phyloP scores from a whole-genome alignment of 2,888 invertebrate species.

The Eremobia ochroleuca region DNA sequence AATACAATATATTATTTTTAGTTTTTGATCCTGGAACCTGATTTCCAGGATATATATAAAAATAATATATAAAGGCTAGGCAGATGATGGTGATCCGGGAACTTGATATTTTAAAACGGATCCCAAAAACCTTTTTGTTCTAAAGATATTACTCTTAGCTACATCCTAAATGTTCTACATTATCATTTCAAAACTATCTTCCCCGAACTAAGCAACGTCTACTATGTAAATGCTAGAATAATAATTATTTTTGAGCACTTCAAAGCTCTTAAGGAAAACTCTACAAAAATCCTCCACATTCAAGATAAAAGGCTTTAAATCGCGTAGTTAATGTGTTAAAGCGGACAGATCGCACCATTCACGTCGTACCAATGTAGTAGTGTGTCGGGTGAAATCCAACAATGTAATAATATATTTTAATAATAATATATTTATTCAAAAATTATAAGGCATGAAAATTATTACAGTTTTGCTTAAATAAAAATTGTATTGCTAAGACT shows the following conservation, averaged over 20 bases:
- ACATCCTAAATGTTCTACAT: not conserved
- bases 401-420: no score
- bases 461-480: no score
- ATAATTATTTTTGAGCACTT: not conserved
- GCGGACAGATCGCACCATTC: slow-evolving; percentile 60
- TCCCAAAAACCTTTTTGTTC: not conserved
- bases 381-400: no score
- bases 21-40: not conserved
- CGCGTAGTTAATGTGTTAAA: slow-evolving; percentile 49
- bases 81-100: no score
- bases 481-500: no score
- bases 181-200: not conserved
- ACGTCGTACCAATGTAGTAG: slow-evolving; percentile 44
- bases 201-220: not conserved
- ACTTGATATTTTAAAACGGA: not conserved
- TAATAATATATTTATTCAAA: no score
- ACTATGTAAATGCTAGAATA: slow-evolving; percentile 2
- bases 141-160: not conserved
- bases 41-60: no score
- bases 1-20: not conserved
- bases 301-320: slow-evolving; percentile 58
- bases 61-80: no score
- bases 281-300: slow-evolving; percentile 26
- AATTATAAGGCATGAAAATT: no score
- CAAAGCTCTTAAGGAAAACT: slow-evolving; percentile 27